phyloP scores from a whole-genome alignment of 2,888 invertebrate species.

The Ectemnius lituratus region DNA sequence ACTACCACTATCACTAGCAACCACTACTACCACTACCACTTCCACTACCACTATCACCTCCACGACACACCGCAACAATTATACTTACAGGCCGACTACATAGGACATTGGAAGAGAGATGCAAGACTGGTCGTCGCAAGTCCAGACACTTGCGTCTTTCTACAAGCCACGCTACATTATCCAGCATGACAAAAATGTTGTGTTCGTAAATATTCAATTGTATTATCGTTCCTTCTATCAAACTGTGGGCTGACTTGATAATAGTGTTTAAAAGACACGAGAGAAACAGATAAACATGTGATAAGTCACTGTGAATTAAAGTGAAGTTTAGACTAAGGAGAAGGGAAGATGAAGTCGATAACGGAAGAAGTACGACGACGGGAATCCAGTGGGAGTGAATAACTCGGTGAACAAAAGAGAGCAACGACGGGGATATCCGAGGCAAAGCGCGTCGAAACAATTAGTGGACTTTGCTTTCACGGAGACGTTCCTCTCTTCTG shows the following conservation, averaged over 20 bases:
- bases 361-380: conserved; percentile 42
- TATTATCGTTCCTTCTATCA: conserved; percentile 77
- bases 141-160: conserved; percentile 66
- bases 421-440: conserved; percentile 39
- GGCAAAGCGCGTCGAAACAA: conserved; percentile 58
- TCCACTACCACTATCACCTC: conserved; percentile 63
- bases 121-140: conserved; percentile 64
- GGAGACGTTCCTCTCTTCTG: conserved; percentile 72
- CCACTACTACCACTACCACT: conserved; percentile 79
- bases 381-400: conserved; percentile 54
- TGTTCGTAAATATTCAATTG: conserved; percentile 76
- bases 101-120: conserved; percentile 68
- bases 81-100: conserved; percentile 64
- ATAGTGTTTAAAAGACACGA: conserved; percentile 66
- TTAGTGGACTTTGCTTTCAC: conserved; percentile 66
- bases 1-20: conserved; percentile 78
- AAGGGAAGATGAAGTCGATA: conserved; percentile 46
- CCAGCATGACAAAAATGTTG: conserved; percentile 71
- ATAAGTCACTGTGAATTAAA: conserved; percentile 76
- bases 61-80: conserved; percentile 49
- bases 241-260: conserved; percentile 65
- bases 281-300: conserved; percentile 73
- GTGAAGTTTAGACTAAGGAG: conserved; percentile 66
- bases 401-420: conserved; percentile 51
- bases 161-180: conserved; percentile 66